Conservation (phyloP, 2,888 invertebrate species). For the Hanleya hanleyi region DNA sequence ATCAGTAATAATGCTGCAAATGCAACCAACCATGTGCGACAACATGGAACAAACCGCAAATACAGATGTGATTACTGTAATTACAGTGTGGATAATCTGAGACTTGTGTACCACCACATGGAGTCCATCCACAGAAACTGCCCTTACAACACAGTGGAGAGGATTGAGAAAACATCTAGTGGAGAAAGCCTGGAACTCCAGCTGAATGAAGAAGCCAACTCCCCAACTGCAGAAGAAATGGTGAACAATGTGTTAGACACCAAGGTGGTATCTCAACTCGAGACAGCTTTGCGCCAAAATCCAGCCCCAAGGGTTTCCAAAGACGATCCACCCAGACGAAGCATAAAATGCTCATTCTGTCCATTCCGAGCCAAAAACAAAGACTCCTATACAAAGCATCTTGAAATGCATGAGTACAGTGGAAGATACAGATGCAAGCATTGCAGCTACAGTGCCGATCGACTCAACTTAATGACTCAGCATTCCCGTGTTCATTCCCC, state of each 20-base stretch:
- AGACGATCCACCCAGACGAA: neutral
- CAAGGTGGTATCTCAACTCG: neutral
- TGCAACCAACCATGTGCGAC: conserved; percentile 51
- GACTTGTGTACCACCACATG: conserved; percentile 54
- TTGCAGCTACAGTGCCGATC: conserved; percentile 53
- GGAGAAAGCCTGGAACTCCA: neutral
- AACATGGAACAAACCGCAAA: conserved; percentile 52
- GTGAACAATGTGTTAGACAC: neutral
- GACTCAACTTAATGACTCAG: conserved; percentile 44
- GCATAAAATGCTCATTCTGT: conserved; percentile 32
- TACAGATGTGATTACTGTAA: conserved; percentile 61
- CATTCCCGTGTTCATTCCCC: conserved; percentile 54
- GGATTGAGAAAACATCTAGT: neutral
- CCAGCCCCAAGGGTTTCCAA: neutral
- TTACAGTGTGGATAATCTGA: conserved; percentile 58
- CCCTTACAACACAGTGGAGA: conserved; percentile 5
- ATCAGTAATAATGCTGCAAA: conserved; percentile 55
- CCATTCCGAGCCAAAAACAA: conserved; percentile 25
- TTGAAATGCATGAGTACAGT: conserved; percentile 5
- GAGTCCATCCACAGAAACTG: conserved; percentile 26
- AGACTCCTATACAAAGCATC: conserved; percentile 1
- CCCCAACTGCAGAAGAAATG: neutral
- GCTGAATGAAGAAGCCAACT: neutral
- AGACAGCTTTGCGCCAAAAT: neutral
- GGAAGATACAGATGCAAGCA: conserved; percentile 48